phyloP scores from a whole-genome alignment of 2,888 invertebrate genomes.

The Anthophora plumipes region DNA sequence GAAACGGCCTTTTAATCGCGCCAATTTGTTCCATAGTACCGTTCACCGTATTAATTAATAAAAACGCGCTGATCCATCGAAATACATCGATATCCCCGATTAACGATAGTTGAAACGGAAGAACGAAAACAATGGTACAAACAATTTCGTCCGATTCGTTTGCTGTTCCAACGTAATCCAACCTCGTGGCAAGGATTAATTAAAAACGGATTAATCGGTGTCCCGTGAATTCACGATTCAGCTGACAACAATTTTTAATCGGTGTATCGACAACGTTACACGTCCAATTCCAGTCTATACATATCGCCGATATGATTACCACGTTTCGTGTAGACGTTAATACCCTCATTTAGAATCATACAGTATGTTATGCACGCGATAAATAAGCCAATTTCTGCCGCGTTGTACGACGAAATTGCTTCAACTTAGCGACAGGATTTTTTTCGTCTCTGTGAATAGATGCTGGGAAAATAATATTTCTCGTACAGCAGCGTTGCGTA shows the following conservation, averaged over 20 bases:
- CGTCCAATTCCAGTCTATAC: not conserved
- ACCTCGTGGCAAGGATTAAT: constrained; percentile 52
- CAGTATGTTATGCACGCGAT: constrained; percentile 25
- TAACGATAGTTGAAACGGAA: not conserved
- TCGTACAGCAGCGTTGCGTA: no score
- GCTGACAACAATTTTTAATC: constrained; percentile 16
- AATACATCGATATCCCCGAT: constrained; percentile 21
- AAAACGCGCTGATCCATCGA: constrained; percentile 45
- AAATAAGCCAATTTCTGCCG: constrained; percentile 33
- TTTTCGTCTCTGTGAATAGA: not conserved
- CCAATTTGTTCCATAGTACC: constrained; percentile 58
- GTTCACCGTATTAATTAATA: constrained; percentile 56
- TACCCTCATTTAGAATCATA: constrained; percentile 39
- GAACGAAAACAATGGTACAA: constrained; percentile 25
- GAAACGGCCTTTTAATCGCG: constrained; percentile 64
- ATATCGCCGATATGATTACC: constrained; percentile 38
- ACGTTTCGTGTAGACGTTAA: constrained; percentile 45
- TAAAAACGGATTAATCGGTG: constrained; percentile 59
- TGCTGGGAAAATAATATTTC: not conserved
- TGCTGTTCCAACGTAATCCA: constrained; percentile 18
- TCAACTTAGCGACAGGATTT: not conserved
- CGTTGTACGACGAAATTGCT: constrained; percentile 41
- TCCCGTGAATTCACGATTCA: constrained; percentile 34
- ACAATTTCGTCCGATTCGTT: constrained; percentile 53
- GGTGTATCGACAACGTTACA: not conserved